phyloP scores from a whole-genome alignment of 92 coral and sea anemone species.

The Porites divaricata region DNA sequence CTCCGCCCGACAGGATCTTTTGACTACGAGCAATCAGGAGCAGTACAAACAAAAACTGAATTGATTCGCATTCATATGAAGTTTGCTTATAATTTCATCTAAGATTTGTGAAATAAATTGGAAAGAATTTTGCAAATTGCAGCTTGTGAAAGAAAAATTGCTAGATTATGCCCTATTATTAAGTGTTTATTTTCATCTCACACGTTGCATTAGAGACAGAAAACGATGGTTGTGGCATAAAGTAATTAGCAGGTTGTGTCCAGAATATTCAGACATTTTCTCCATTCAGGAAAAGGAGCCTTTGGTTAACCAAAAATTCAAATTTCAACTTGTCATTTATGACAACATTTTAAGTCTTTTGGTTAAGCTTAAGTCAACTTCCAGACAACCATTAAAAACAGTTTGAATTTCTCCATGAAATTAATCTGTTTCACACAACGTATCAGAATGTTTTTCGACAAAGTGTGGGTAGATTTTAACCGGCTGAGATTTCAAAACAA shows the following conservation, averaged over 20 bases:
- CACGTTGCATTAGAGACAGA: not conserved
- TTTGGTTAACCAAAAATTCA: conserved; percentile 13
- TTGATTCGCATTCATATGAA: conserved; percentile 4
- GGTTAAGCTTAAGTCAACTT: conserved; percentile 22
- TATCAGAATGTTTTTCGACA: conserved; percentile 5
- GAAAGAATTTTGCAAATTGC: conserved; percentile 5
- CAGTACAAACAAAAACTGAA: not conserved
- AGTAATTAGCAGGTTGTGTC: not conserved
- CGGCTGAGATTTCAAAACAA: conserved; percentile 13
- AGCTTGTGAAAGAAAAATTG: not conserved
- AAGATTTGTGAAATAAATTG: not conserved
- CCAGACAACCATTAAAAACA: conserved; percentile 29
- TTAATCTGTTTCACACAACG: conserved; percentile 22
- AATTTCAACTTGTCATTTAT: not conserved
- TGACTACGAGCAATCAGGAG: not conserved
- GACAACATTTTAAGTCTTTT: conserved; percentile 3
- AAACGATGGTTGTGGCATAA: not conserved
- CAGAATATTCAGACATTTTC: not conserved
- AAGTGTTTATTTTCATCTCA: conserved; percentile 13
- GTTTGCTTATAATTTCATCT: conserved; percentile 19
- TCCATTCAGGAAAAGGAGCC: not conserved
- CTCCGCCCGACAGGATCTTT: not conserved
- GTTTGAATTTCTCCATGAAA: conserved; percentile 39
- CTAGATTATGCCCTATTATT: not conserved
- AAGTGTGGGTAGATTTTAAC: conserved; percentile 16